These are phyloP conservation scores for Cyprinodon tularosa DNA, from an alignment of 2,113 vertebrate species.

Conservation along the genomic window DNA sequence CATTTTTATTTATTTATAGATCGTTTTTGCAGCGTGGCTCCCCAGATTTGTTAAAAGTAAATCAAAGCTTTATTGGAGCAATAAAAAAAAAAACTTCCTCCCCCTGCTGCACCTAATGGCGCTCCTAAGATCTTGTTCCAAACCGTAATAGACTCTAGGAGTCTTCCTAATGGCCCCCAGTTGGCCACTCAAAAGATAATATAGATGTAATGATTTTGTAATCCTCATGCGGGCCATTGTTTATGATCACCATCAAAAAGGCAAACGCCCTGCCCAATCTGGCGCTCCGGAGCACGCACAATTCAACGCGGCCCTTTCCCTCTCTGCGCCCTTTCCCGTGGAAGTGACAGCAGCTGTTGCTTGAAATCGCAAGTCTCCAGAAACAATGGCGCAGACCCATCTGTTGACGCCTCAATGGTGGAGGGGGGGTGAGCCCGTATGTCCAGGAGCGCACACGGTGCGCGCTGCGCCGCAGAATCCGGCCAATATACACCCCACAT, in stretches of 20 bases:
- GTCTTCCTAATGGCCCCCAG: conserved; percentile 67
- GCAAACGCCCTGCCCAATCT: conserved; percentile 80
- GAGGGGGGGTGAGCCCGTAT: conserved; percentile 82
- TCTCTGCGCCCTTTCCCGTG: conserved; percentile 74
- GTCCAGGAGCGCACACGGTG: conserved; percentile 88
- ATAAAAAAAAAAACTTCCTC: not conserved
- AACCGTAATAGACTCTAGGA: conserved; percentile 44
- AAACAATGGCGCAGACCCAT: conserved; percentile 88
- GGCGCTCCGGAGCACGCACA: conserved; percentile 55
- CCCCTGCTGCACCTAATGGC: conserved; percentile 13
- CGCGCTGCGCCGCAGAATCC: conserved; percentile 85
- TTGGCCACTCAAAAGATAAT: conserved; percentile 72
- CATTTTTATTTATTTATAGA: too few relatives aligned
- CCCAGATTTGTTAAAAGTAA: not conserved
- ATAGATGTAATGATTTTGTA: conserved; percentile 84
- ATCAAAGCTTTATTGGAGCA: not conserved
- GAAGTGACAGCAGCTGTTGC: conserved; percentile 93
- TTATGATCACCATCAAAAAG: conserved; percentile 79
- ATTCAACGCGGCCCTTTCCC: conserved; percentile 69
- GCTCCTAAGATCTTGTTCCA: conserved; percentile 56
- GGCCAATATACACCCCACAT: conserved; percentile 95
- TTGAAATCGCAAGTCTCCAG: conserved; percentile 86
- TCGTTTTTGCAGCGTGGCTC: not conserved
- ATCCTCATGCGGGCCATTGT: conserved; percentile 76
- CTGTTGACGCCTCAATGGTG: conserved; percentile 90